Base-by-base conservation (phyloP, 2,113 vertebrate genomes). In the Pelvicachromis taeniatus region DNA sequence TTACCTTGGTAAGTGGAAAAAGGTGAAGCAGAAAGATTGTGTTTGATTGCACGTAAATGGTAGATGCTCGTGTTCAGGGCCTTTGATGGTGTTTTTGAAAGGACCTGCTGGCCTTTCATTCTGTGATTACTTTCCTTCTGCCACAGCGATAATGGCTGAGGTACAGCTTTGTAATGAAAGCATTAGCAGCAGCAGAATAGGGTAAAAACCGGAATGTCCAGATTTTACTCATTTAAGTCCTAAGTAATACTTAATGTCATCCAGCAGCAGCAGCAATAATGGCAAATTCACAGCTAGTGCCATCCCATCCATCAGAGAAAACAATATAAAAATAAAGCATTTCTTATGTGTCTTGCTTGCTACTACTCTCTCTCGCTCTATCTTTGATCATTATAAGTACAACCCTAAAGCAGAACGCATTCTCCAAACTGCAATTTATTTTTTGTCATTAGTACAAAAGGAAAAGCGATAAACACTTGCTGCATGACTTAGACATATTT, bases 31-130 rank as follows among this genome's bases (percentile, higher is more conserved):
- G 61, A 89, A 91, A 92, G 91, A 95, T 94, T 92, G 92, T 80
- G 77, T 93, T 93, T 94, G 93, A 95, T 94, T 94, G 93, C 80
- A 91, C 84, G 89, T 94, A 93, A 94, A 94, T 88, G 85, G 88
- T 84, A 17, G 87, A 89, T 87, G 90, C 88, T 91, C 81, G 75
- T 89, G 84, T 86, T 90, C 77, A 79, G 75, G 78, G 79, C 75
- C 82, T 90, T 78, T 92, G 82, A 89, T 83, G 87, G 77, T 81
- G 90, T 84, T 89, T 85, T 85, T 92, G 91, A 92, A 92, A 90
- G 91, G 88, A 90, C 86, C 88, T 88, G 87, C 89, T 89, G 88
- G 88, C 90, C 92, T 91, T 94, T 87, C 81, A 87, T 92, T 90
- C 83, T 81, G 88, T 90, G 87, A 92, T 94, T 94, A 89, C 91